Conservation (phyloP, 2,113 vertebrate genomes). For the Ochotona princeps region DNA sequence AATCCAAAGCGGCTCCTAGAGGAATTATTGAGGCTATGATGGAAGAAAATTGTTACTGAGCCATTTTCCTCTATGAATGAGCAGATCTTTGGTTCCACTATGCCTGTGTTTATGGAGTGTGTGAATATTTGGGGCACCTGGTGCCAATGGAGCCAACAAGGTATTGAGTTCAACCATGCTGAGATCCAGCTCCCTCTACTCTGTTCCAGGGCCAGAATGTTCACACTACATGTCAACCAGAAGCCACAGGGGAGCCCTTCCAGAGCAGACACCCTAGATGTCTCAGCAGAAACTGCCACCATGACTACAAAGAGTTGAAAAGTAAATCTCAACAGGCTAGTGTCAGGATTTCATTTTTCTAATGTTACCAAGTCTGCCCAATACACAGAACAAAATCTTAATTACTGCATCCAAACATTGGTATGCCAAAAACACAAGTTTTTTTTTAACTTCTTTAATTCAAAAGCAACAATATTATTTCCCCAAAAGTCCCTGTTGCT, state of each 20-base stretch:
- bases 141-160: constrained; percentile 51
- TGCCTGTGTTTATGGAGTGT: constrained; percentile 10
- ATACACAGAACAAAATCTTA: constrained; percentile 68
- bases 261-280: constrained; percentile 40
- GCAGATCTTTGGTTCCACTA: background rate
- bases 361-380: constrained; percentile 58
- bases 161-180: constrained; percentile 46
- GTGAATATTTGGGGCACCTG: background rate
- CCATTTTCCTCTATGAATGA: constrained; percentile 40
- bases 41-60: constrained; percentile 33
- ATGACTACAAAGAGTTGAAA: constrained; percentile 66
- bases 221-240: constrained; percentile 57
- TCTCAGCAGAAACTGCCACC: constrained; percentile 66
- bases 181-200: constrained; percentile 36
- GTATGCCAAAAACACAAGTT: constrained; percentile 60
- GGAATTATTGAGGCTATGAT: background rate
- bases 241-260: constrained; percentile 47
- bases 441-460: constrained; percentile 71
- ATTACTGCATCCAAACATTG: constrained; percentile 62
- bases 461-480: constrained; percentile 78
- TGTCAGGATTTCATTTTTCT: constrained; percentile 64
- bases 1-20: background rate
- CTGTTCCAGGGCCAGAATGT: constrained; percentile 35
- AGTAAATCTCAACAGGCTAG: constrained; percentile 52
- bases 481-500: constrained; percentile 72